These are phyloP conservation scores for Hedychridium roseum DNA, from an alignment of 2,888 invertebrate species.

Conservation along the genomic window DNA sequence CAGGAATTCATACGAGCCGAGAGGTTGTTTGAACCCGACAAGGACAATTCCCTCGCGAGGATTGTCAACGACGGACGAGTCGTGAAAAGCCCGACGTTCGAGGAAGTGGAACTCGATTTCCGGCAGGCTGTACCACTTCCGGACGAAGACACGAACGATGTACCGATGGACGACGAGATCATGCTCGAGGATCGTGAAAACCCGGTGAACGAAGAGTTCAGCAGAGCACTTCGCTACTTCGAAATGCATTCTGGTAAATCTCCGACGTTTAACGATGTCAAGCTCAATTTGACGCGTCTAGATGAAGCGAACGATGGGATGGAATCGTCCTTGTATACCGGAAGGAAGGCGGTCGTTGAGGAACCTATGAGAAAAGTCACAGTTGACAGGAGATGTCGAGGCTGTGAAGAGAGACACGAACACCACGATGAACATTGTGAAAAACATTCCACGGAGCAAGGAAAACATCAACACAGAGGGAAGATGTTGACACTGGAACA, in stretches of 20 bases:
- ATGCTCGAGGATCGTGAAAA: constrained; percentile 18
- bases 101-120: constrained; percentile 53
- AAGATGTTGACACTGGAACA: constrained; percentile 7
- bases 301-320: constrained; percentile 29
- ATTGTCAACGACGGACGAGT: constrained; percentile 54
- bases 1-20: constrained; percentile 54
- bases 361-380: constrained; percentile 51
- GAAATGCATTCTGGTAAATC: constrained; percentile 35
- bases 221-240: constrained; percentile 51
- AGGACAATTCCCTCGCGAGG: constrained; percentile 53
- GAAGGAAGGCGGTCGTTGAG: constrained; percentile 45
- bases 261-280: constrained; percentile 27
- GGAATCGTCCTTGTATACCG: constrained; percentile 40
- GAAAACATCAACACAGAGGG: constrained; percentile 21
- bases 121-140: constrained; percentile 35
- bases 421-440: constrained; percentile 38
- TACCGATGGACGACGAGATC: constrained; percentile 7
- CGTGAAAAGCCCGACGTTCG: constrained; percentile 48
- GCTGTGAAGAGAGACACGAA: constrained; percentile 43
- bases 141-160: constrained; percentile 29
- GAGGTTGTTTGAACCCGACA: constrained; percentile 51
- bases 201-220: constrained; percentile 43
- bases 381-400: constrained; percentile 46
- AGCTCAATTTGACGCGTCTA: constrained; percentile 27
- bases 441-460: constrained; percentile 8